Evolutionary conservation across 2,113 vertebrate genomes (phyloP), one percentile per base, ranked within the genome.

Genomic region (Prunella himalayana): DNA sequence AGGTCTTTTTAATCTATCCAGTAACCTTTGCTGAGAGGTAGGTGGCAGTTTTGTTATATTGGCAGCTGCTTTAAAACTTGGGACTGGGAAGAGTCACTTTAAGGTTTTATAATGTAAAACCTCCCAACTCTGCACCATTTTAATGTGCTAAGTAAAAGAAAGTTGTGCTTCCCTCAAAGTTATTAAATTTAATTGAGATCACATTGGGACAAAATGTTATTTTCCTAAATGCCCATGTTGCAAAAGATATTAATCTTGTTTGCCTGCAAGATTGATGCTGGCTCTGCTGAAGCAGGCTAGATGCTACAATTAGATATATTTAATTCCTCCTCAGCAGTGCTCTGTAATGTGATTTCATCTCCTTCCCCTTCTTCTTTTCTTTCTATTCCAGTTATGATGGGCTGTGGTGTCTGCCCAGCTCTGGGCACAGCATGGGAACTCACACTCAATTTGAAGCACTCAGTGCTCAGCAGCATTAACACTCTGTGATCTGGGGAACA

Each of bases 221-320:
- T 96, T 95, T 95, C 94, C 88, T 96, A 95, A 96, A 97, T 97
- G 95, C 95, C 83, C 94, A 31, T 79, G 90, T 81, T 96, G 90
- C 93, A 92, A 81, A 94, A 94, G 77, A 68, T 91, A 97, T 96
- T 97, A 97, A 97, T 97, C 94, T 95, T 90, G 84, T 97, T 97
- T 97, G 88, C 95, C 92, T 69, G 69, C 79, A 94, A 97, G 95
- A 97, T 90, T 95, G 96, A 97, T 97, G 94, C 94, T 91, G 90
- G 92, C 93, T 94, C 66, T 95, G 94, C 92, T 94, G 93, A 96
- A 95, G 86, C 49, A 82, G 70, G 44, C 86, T 86, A 94, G 93
- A 88, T 92, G 88, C 93, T 94, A 95, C 96, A 96, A 96, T 97
- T 97, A 97, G 94, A 94, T 91, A 77, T 59, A 96, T 94, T 96